Evolutionary conservation across 2,113 vertebrate genomes (phyloP).

Genomic region (Engraulis encrasicolus): DNA sequence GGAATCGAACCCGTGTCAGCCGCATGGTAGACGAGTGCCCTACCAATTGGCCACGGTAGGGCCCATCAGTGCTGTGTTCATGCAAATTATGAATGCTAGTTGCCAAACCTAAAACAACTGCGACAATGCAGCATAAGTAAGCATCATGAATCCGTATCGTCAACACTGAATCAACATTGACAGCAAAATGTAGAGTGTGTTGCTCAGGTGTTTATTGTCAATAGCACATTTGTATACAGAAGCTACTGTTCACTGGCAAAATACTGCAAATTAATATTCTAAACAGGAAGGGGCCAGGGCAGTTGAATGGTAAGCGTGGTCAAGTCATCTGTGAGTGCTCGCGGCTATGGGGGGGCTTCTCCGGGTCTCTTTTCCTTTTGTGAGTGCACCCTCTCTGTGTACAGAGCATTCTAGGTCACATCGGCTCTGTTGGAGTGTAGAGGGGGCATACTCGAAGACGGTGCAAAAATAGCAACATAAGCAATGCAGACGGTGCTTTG

Average conservation of each 20-base stretch:
- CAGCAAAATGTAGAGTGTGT: too few relatives aligned
- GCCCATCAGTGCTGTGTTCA: too few relatives aligned
- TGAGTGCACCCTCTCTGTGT: slow-evolving; percentile 40
- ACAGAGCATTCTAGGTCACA: slow-evolving; percentile 69
- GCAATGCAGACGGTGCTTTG: slow-evolving; percentile 63
- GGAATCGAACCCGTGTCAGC: too few relatives aligned
- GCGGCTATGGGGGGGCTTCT: not conserved
- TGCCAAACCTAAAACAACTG: not conserved
- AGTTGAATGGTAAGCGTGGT: not conserved
- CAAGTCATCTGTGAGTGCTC: not conserved
- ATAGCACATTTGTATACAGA: too few relatives aligned
- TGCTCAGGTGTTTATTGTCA: too few relatives aligned
- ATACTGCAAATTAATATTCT: not conserved
- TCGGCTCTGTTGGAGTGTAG: slow-evolving; percentile 60
- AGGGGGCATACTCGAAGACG: slow-evolving; percentile 64
- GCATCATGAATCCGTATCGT: not conserved
- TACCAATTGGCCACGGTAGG: too few relatives aligned
- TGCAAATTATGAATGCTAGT: not conserved
- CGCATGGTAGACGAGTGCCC: too few relatives aligned
- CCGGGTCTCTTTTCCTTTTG: slow-evolving; percentile 18
- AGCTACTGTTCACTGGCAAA: too few relatives aligned
- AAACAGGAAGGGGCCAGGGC: not conserved
- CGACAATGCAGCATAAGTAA: not conserved
- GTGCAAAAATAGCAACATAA: slow-evolving; percentile 67
- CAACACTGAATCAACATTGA: too few relatives aligned